Base-by-base conservation (phyloP, 2,888 invertebrate species). In the Drosophila barbarae region DNA sequence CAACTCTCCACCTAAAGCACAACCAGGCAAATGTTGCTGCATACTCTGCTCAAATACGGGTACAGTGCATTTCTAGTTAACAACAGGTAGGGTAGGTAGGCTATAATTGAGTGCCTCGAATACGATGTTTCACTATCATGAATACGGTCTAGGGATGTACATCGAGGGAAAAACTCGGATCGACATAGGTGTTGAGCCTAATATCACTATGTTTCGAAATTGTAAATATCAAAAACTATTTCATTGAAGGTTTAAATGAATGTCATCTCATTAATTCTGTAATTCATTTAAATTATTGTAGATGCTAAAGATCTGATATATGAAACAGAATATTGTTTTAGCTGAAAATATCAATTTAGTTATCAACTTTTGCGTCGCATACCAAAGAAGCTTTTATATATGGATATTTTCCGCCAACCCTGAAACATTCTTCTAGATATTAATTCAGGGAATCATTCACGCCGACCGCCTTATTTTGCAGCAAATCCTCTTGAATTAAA, bases 21-120 rank as follows among this genome's bases (percentile, higher is more conserved):
- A 61, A 30, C 44, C 44, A 46, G 59, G 60, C 36, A 46, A 46
- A 28, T 60, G 44, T 59, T 32, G 46, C 59, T 46, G 58, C 58
- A 44, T 46, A 35, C 44, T 38, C 38, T 30, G 42, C 10, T 36
- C 42, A 44, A 13, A 44, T 59, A 59, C 44, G 56, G 23, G 55
- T 58, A 35, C 34, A 36, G 58, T 59, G 59, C 59, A 34, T 32
- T 58, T 30, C 46, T 30, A 53, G 32, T 1, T 32, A 53, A 46
- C 46, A 53, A 44, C 30, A 23, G 52, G 13, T 46, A 46, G 13
- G 13, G 18, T 46, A 46, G 13, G 13, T 13, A 21, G 13, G 46
- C 30, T 21, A 30, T 18, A 12, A 32, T 32, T 32, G 13, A 32
- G 30, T 47, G 46, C 30, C 46, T 47, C 30, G 32, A n/a, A 21